Base-by-base conservation (phyloP, 2,113 vertebrate species). In the Tylochromis polylepis region DNA sequence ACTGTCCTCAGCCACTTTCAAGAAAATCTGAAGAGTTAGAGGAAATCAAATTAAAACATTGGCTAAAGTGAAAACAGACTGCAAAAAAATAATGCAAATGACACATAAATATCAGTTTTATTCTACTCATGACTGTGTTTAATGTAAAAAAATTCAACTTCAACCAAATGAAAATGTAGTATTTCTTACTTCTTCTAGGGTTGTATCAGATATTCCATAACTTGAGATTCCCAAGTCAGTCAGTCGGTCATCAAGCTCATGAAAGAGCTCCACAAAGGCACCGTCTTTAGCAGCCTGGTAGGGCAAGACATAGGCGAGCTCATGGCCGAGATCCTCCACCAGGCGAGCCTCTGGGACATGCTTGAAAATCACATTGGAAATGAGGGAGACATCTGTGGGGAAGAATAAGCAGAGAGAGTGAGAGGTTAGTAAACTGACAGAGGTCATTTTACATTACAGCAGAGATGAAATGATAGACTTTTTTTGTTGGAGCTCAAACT, bases 201-300 rank as follows among this genome's bases (percentile, higher is more conserved):
- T 99, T 4, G 99, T 99, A 94, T 99, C 99, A 5, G 99, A 99
- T 94, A 99, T 97, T 84, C 99, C 99, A 0, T 99, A 99, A 93
- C 99, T 99, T 34, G 99, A 99, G 93, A 99, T 99, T 60, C 97
- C 98, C 77, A 99, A 94, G 93, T 99, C 98, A 3, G 97, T 97
- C 9, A 99, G 98, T 6, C 98, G 96, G 89, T 99, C 98, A 58
- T 99, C 99, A 11, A 99, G 97, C 94, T 99, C 99, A 36, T 99
- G 98, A 93, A 99, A 99, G 31, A 99, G 97, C 87, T 99, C 98
- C 77, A 99, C 98, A 6, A 99, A 99, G 81, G 97, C 97, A 22
- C 99, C 98, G 12, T 98, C 98, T 93, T 97, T 99, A 59, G 99
- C 99, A 11, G 98, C 98, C 92, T 99, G 97, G 36, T 99, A 98